Evolutionary conservation across 2,797 vertebrate species (phyloP).

Genomic region (Esox masquinongy): DNA sequence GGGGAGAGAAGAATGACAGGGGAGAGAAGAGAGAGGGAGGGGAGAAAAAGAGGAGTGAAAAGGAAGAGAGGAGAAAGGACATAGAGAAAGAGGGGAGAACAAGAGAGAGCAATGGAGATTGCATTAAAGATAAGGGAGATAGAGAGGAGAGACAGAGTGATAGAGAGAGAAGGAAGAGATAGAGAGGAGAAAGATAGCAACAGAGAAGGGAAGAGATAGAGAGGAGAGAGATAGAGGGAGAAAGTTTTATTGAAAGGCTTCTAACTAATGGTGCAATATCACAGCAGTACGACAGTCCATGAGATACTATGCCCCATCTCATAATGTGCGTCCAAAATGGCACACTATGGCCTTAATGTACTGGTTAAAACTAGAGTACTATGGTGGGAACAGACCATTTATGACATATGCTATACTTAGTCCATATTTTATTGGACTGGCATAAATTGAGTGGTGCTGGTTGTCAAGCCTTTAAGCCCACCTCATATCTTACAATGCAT

Average conservation of each 20-base stretch:
- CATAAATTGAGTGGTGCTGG: conserved; percentile 47
- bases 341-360: too few species aligned
- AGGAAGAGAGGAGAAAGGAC: too few species aligned
- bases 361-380: too few species aligned
- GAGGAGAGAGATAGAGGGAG: conserved; percentile 10
- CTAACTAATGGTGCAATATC: conserved; percentile 63
- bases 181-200: background rate
- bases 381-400: too few species aligned
- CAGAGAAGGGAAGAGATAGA: background rate
- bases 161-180: background rate
- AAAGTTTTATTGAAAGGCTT: conserved; percentile 60
- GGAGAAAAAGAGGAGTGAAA: too few species aligned
- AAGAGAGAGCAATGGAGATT: background rate
- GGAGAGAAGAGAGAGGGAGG: background rate
- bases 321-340: too few species aligned
- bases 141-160: background rate
- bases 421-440: conserved; percentile 54
- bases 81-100: too few species aligned
- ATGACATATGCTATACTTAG: conserved; percentile 21
- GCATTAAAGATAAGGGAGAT: background rate
- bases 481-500: conserved; percentile 30
- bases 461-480: conserved; percentile 53
- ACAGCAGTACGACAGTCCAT: conserved; percentile 29
- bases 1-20: too few species aligned
- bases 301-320: conserved; percentile 41